Evolutionary conservation across 1,140 invertebrate species (phyloP).

Genomic region (Onthophagus taurus): DNA sequence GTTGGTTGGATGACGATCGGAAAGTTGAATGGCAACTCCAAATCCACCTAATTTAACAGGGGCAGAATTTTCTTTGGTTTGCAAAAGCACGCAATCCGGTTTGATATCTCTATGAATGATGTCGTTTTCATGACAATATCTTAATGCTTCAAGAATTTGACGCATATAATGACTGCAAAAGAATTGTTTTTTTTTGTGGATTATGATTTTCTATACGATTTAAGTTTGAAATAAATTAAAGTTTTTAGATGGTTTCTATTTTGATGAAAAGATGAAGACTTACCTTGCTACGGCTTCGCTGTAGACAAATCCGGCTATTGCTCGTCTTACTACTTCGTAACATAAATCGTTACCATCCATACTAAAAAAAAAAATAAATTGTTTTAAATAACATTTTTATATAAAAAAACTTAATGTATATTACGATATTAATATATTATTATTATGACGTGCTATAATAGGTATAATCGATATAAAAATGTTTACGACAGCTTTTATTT

Average conservation of each 20-base stretch:
- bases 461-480: no score
- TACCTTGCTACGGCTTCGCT: constrained; percentile 98
- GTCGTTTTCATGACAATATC: constrained; percentile 95
- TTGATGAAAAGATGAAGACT: constrained; percentile 24
- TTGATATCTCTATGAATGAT: constrained; percentile 94
- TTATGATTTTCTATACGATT: no score
- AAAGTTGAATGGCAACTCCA: constrained; percentile 88
- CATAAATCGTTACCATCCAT: constrained; percentile 98
- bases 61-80: constrained; percentile 93
- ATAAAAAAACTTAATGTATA: no score
- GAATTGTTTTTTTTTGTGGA: no score
- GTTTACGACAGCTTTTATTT: no score
- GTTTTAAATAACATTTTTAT: no score
- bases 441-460: no score
- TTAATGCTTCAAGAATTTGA: constrained; percentile 87
- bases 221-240: no score
- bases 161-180: constrained; percentile 90
- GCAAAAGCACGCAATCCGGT: constrained; percentile 88
- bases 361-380: constrained; percentile 48
- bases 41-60: constrained; percentile 98
- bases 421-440: no score
- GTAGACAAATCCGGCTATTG: constrained; percentile 93
- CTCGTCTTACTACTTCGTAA: constrained; percentile 94
- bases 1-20: constrained; percentile 62
- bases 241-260: no score